Evolutionary conservation across 2,888 invertebrate genomes (phyloP).

Genomic region (Sminthurides aquaticus): DNA sequence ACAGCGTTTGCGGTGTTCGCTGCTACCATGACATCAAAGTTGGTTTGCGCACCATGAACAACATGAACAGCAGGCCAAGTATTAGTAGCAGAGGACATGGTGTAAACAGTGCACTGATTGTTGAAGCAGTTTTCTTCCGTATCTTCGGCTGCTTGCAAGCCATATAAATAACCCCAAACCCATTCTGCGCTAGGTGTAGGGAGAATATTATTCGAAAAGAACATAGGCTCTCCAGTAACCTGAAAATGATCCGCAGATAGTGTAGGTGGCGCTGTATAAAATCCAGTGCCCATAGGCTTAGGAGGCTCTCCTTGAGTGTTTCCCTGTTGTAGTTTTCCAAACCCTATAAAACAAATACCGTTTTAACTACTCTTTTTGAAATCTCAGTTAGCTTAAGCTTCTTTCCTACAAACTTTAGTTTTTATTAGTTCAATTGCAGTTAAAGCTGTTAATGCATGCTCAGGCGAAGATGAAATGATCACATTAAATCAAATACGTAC

Average conservation of each 20-base stretch:
- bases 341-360: no score
- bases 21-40: not conserved
- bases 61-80: not conserved
- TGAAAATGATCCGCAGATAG: not conserved
- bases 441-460: no score
- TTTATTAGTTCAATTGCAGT: no score
- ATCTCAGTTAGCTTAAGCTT: no score
- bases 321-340: no score
- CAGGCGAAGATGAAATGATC: no score
- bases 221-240: not conserved
- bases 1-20: not conserved
- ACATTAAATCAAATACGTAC: not conserved
- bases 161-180: slow-evolving; percentile 9
- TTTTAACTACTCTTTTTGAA: no score
- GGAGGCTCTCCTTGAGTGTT: no score
- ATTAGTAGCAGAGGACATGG: not conserved
- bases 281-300: not conserved
- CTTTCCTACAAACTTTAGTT: no score
- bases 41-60: not conserved
- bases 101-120: not conserved
- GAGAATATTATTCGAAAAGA: not conserved
- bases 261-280: not conserved
- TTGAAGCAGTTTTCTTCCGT: not conserved
- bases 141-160: not conserved
- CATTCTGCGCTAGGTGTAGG: slow-evolving; percentile 2